Percentiles rank a stretch among this genome's conserved stretches.
Evolutionary conservation across 2,113 vertebrate genomes (phyloP).

Genomic region (Poecilia latipinna): DNA sequence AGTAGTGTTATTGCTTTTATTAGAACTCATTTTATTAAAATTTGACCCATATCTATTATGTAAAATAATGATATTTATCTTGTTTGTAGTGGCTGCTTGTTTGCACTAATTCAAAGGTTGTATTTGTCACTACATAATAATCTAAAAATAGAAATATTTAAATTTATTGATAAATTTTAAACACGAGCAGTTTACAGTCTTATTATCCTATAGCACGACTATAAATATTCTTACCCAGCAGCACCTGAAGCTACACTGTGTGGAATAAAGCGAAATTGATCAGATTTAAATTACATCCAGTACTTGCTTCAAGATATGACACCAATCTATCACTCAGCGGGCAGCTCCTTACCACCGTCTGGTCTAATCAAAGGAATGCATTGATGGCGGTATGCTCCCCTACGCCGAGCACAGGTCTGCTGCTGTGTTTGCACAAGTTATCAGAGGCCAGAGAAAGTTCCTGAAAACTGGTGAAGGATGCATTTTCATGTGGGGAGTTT

Average conservation of each 20-base stretch:
- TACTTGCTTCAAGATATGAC: neutral
- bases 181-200: no score
- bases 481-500: slow-evolving; percentile 39
- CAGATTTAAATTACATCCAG: neutral
- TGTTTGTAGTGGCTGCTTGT: neutral
- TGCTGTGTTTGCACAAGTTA: neutral
- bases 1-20: neutral
- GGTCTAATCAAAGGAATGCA: slow-evolving; percentile 10
- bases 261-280: neutral
- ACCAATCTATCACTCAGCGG: slow-evolving; percentile 10
- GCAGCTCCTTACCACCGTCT: slow-evolving; percentile 9
- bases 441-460: neutral
- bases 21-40: neutral
- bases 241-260: neutral
- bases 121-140: neutral
- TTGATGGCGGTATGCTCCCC: neutral
- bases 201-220: neutral
- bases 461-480: neutral
- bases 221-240: neutral
- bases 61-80: neutral
- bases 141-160: neutral
- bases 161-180: neutral
- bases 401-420: slow-evolving; percentile 7
- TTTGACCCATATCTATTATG: neutral
- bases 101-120: neutral